These are phyloP conservation scores for Adrianichthys oophorus DNA, from an alignment of 2,797 vertebrate genomes.

Conservation along the genomic window DNA sequence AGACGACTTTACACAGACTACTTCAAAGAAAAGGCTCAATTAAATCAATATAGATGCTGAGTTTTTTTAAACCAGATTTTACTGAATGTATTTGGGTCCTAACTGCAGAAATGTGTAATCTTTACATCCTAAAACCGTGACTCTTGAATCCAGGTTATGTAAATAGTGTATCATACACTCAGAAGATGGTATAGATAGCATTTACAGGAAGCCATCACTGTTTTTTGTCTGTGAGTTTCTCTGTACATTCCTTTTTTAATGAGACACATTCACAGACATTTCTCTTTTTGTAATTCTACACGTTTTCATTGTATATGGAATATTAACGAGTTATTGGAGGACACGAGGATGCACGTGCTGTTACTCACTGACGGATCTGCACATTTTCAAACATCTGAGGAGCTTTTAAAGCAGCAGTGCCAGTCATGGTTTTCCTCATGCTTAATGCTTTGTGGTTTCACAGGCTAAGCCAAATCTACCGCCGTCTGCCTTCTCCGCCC, in stretches of 20 bases:
- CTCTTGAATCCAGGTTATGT: conserved; percentile 8
- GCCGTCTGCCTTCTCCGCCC: conserved; percentile 36
- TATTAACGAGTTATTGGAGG: conserved; percentile 6
- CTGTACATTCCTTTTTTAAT: conserved; percentile 15
- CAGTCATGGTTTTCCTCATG: conserved; percentile 50
- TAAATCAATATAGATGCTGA: background rate
- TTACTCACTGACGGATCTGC: conserved; percentile 14
- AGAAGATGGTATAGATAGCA: background rate
- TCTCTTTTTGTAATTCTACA: background rate
- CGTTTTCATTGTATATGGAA: conserved; percentile 1
- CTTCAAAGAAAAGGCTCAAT: background rate
- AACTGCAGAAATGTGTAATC: background rate
- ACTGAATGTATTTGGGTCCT: conserved; percentile 27
- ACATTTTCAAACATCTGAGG: conserved; percentile 31
- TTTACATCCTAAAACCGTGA: too few species aligned
- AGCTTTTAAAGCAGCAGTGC: conserved; percentile 54
- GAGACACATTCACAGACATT: background rate
- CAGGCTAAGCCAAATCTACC: conserved; percentile 47
- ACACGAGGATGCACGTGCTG: conserved; percentile 14
- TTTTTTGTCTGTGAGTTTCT: conserved; percentile 15
- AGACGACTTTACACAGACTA: background rate
- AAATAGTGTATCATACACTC: conserved; percentile 12
- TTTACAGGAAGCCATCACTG: conserved; percentile 10
- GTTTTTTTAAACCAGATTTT: conserved; percentile 1
- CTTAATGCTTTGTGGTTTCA: conserved; percentile 55